Base-by-base conservation (phyloP, 2,797 vertebrate species). In the Sus cebifrons region DNA sequence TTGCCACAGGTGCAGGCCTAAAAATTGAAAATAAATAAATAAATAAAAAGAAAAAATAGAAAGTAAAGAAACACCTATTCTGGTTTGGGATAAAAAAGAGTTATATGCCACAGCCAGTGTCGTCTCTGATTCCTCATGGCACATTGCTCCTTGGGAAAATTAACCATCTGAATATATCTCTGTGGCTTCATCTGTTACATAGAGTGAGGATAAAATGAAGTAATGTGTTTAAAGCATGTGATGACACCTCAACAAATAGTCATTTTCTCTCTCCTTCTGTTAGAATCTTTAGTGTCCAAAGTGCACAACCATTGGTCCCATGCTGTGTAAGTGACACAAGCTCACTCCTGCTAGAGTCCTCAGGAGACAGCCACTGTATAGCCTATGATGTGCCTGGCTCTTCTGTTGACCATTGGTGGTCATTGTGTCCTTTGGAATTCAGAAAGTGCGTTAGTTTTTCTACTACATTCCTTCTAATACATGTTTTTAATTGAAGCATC, bases 381-480 rank as follows among this genome's bases (percentile, higher is more conserved):
- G 32, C 29, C 12, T 32, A 21, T 56, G 9, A 25, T 44, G 13
- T 44, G 6, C 16, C 44, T n/a, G 21, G 15, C 1, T 65, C 21
- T 49, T 40, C 25, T 27, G 2, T 15, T 15, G 21, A 70, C 14
- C 21, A 0, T 15, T 2, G 15, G 6, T 0, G 1, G 16, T 15
- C 3, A n/a, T 0, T 8, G 13, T 62, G 49, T 88, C 62, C 18
- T 78, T 18, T 60, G 15, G 29, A 36, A 18, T 14, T 21, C 18
- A 77, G 54, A 89, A 84, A 87, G 0, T 44, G 1, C 52, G 5
- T 36, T 82, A 8, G 27, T 8, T 21, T 21, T 95, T 73, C 68
- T 44, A 29, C 16, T 32, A 29, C 7, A 6, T 71, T 65, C 2
- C 13, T 74, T 78, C 20, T 25, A 52, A 54, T 67, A 6, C 14